Conservation (phyloP, 2,113 vertebrate species). For the Genyomyrus donnyi region DNA sequence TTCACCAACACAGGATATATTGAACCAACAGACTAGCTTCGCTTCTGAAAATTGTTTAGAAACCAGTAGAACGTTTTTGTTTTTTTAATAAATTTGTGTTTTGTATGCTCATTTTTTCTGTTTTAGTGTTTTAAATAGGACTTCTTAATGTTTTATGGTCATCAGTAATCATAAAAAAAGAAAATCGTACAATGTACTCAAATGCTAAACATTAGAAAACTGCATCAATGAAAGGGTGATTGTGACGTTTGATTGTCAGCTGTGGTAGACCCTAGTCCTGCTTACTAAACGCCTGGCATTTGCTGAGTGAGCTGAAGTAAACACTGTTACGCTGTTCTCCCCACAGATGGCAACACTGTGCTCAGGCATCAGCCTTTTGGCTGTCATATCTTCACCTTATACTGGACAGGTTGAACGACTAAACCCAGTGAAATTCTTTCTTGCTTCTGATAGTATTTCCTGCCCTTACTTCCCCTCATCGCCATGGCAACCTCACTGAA, state of each 20-base stretch:
- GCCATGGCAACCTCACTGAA: constrained; percentile 17
- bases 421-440: background rate
- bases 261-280: background rate
- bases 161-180: background rate
- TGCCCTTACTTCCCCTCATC: constrained; percentile 13
- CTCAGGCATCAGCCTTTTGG: background rate
- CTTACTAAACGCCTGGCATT: background rate
- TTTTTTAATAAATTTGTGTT: background rate
- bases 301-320: background rate
- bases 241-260: background rate
- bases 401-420: background rate
- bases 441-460: constrained; percentile 18
- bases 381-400: background rate
- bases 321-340: background rate
- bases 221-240: background rate
- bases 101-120: background rate
- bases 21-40: background rate
- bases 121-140: background rate
- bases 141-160: background rate
- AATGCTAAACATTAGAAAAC: background rate
- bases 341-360: background rate
- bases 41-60: background rate
- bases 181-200: background rate
- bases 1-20: background rate
- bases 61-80: background rate